Conservation (phyloP, 2,797 vertebrate genomes). For the Sus cebifrons region DNA sequence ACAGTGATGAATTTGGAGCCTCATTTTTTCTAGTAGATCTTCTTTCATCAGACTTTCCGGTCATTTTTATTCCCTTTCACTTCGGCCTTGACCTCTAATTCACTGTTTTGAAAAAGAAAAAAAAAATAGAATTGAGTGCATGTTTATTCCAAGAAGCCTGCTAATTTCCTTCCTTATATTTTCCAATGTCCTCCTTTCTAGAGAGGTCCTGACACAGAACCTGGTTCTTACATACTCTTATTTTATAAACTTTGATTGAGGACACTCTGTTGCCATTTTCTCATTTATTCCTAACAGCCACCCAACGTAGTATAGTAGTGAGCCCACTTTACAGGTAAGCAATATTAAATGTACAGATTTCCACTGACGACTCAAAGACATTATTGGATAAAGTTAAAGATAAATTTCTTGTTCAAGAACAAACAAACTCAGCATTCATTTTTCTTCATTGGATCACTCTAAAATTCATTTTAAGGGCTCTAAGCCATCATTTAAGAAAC, state of each 20-base stretch:
- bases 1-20: background rate
- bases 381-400: background rate
- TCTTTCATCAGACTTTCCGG: background rate
- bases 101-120: slow-evolving; percentile 26
- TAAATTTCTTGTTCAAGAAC: slow-evolving; percentile 21
- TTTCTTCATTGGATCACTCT: background rate
- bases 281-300: background rate
- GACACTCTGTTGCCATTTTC: background rate
- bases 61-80: slow-evolving; percentile 40
- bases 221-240: background rate
- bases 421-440: background rate
- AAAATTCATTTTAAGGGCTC: slow-evolving; percentile 24
- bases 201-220: background rate
- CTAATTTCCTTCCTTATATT: background rate
- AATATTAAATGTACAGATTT: background rate
- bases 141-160: slow-evolving; percentile 62
- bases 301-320: background rate
- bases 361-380: background rate
- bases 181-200: slow-evolving; percentile 38
- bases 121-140: background rate
- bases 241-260: slow-evolving; percentile 41
- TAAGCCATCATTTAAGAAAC: slow-evolving; percentile 17
- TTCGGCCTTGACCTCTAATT: slow-evolving; percentile 53
- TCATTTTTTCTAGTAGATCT: background rate
- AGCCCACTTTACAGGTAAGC: background rate